A percentile compares a stretch with the other conserved stretches of the same genome.
These are phyloP conservation scores for Oenanthe melanoleuca DNA, from an alignment of 2,113 vertebrate genomes.

Conservation along the genomic window DNA sequence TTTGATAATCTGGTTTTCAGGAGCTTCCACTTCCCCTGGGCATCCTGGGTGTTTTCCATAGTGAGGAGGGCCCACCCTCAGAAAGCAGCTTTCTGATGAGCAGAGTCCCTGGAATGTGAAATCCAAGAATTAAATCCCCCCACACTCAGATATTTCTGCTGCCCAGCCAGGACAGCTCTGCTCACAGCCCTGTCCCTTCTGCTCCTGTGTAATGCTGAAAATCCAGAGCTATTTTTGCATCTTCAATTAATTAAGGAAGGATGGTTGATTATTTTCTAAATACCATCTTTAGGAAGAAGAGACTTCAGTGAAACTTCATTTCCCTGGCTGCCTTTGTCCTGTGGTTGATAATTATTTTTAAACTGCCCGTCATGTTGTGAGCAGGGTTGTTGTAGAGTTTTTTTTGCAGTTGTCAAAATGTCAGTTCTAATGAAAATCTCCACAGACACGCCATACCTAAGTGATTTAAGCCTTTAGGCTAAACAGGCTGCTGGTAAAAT, in stretches of 20 bases:
- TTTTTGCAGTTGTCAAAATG: conserved; percentile 67
- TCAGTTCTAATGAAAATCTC: conserved; percentile 68
- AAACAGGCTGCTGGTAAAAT: conserved; percentile 42
- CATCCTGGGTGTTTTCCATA: not conserved
- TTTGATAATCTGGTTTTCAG: not conserved
- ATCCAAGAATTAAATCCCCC: not conserved
- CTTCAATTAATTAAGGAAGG: not conserved
- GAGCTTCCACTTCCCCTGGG: not conserved
- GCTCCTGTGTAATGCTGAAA: not conserved
- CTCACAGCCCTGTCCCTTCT: not conserved
- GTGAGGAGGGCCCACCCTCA: not conserved
- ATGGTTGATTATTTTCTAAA: not conserved
- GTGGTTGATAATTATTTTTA: conserved; percentile 56
- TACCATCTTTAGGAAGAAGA: not conserved
- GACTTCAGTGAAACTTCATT: not conserved
- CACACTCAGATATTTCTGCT: not conserved
- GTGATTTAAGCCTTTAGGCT: conserved; percentile 62
- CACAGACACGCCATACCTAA: conserved; percentile 23
- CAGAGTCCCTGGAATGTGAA: conserved; percentile 4
- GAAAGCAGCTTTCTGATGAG: not conserved
- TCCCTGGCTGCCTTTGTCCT: not conserved
- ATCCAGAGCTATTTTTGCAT: not conserved
- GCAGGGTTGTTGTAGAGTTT: not conserved
- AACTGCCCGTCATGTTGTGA: not conserved
- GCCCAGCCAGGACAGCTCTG: not conserved